These are phyloP conservation scores for Labeo calbasu DNA, from an alignment of 2,797 vertebrate species.

Conservation along the genomic window DNA sequence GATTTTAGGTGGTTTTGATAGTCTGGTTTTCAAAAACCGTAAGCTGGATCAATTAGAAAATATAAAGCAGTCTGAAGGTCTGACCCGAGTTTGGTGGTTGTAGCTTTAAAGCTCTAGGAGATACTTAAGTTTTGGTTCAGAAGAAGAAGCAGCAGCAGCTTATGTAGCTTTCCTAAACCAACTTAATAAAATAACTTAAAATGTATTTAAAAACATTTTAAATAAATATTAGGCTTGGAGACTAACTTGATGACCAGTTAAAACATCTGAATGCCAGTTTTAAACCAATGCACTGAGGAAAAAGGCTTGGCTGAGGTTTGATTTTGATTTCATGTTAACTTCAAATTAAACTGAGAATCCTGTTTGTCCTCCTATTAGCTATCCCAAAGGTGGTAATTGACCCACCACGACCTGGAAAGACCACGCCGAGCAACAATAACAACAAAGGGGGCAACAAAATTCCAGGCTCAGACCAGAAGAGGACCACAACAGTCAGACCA, in stretches of 20 bases:
- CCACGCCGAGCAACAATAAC: slow-evolving; percentile 75
- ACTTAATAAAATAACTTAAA: too few species aligned
- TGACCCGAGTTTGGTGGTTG: too few species aligned
- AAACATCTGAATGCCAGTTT: not conserved
- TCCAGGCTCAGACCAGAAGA: slow-evolving; percentile 78
- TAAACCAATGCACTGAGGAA: not conserved
- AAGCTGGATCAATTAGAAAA: too few species aligned
- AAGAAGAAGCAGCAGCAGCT: too few species aligned
- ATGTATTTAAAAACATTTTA: too few species aligned
- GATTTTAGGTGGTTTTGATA: too few species aligned
- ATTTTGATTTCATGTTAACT: not conserved
- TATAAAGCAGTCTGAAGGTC: too few species aligned
- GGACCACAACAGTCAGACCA: slow-evolving; percentile 70
- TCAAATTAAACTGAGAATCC: not conserved
- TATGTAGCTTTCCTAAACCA: too few species aligned
- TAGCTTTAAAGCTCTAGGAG: too few species aligned
- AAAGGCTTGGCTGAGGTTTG: not conserved
- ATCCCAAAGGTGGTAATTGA: slow-evolving; percentile 85
- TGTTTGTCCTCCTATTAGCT: slow-evolving; percentile 72
- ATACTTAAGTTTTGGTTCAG: too few species aligned
- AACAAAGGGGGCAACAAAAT: slow-evolving; percentile 81
- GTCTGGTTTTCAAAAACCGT: too few species aligned
- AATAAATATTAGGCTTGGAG: not conserved
- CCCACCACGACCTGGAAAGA: slow-evolving; percentile 76
- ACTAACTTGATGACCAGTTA: not conserved